phyloP scores from a whole-genome alignment of 2,888 invertebrate genomes.

The Drosophila paracracens region DNA sequence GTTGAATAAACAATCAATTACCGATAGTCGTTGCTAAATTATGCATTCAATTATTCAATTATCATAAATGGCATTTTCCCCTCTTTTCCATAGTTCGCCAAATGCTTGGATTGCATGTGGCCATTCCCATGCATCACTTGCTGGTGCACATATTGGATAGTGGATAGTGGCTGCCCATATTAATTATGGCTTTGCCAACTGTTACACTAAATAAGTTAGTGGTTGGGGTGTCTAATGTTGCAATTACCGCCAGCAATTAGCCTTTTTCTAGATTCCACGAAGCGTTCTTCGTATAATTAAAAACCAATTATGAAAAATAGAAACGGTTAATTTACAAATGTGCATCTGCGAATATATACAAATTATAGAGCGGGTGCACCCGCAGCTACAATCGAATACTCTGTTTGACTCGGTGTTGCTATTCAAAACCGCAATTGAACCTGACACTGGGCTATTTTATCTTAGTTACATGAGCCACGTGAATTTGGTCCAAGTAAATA shows the following conservation, averaged over 20 bases:
- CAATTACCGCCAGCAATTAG: conserved; percentile 75
- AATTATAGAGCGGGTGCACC: conserved; percentile 55
- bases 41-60: conserved; percentile 77
- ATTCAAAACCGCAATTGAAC: conserved; percentile 6
- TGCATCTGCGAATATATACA: conserved; percentile 53
- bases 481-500: conserved; percentile 16
- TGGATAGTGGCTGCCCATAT: conserved; percentile 28
- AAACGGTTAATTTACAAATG: conserved; percentile 46
- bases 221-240: conserved; percentile 71
- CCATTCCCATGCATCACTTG: conserved; percentile 31
- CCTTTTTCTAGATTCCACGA: conserved; percentile 63
- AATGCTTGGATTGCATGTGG: conserved; percentile 67
- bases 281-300: conserved; percentile 68
- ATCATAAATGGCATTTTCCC: conserved; percentile 32
- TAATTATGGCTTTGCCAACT: conserved; percentile 65
- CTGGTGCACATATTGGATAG: conserved; percentile 1
- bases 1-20: conserved; percentile 72
- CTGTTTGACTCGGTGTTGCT: conserved; percentile 12
- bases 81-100: conserved; percentile 22
- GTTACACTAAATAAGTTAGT: conserved; percentile 25
- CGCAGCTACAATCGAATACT: conserved; percentile 4
- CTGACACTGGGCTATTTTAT: conserved; percentile 13
- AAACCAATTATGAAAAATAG: conserved; percentile 70
- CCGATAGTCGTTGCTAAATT: conserved; percentile 57
- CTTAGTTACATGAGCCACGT: conserved; percentile 37